These are phyloP conservation scores for Panthera leo DNA, from an alignment of 2,113 vertebrate species.

Conservation along the genomic window DNA sequence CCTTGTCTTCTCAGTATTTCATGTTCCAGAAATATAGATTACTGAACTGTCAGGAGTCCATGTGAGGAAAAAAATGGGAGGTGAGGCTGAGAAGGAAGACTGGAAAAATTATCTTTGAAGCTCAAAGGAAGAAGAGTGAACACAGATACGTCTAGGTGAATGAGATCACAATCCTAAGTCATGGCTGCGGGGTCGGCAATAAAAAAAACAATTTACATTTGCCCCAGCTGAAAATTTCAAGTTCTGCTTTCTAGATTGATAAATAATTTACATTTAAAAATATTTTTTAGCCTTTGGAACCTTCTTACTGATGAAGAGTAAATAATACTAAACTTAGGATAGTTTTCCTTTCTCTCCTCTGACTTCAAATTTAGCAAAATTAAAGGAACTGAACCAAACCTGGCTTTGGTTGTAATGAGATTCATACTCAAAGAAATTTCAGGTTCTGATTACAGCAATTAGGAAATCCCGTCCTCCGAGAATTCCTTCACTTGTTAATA, in stretches of 20 bases:
- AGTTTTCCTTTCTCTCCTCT: background rate
- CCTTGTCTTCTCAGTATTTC: background rate
- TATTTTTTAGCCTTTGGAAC: background rate
- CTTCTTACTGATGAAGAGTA: background rate
- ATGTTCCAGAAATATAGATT: slow-evolving; percentile 1
- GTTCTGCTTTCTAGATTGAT: background rate
- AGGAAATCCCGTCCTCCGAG: slow-evolving; percentile 54
- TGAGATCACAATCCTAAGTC: background rate
- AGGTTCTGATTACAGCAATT: slow-evolving; percentile 63
- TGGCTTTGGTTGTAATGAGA: slow-evolving; percentile 57
- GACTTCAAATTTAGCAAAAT: slow-evolving; percentile 41
- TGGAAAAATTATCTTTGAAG: background rate
- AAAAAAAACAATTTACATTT: background rate
- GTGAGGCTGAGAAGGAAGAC: background rate
- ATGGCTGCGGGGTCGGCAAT: background rate
- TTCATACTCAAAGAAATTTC: slow-evolving; percentile 27
- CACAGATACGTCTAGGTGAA: background rate
- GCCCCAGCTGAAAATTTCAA: background rate
- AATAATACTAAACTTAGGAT: background rate
- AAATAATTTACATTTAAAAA: slow-evolving; percentile 11
- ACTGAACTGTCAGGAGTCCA: background rate
- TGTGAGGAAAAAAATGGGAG: background rate
- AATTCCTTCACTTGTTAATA: slow-evolving; percentile 53
- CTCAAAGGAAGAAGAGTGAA: background rate
- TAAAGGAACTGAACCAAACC: slow-evolving; percentile 19